Conservation (phyloP, 2,888 invertebrate species). For the Agrenia bidenticulata region DNA sequence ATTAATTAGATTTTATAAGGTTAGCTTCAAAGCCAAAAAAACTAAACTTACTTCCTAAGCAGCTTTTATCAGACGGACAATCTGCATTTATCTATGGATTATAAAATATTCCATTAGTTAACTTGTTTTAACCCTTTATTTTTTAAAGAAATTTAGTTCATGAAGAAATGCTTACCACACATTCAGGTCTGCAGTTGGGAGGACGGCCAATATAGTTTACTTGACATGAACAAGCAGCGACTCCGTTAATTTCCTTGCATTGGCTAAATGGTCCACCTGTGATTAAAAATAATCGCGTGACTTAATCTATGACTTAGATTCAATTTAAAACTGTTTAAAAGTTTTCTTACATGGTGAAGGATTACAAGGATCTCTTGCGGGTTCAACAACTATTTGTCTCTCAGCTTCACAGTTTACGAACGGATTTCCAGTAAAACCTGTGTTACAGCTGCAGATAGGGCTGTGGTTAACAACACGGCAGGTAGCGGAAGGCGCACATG, state of each 20-base stretch:
- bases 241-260: constrained; percentile 58
- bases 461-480: constrained; percentile 38
- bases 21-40: not conserved
- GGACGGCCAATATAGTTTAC: constrained; percentile 73
- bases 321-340: no score
- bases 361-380: constrained; percentile 40
- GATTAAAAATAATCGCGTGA: no score
- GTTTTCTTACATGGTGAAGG: constrained; percentile 44
- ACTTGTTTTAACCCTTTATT: no score
- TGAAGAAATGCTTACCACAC: constrained; percentile 32
- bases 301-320: no score
- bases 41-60: constrained; percentile 55
- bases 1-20: no score
- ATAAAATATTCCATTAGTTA: no score
- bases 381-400: constrained; percentile 17
- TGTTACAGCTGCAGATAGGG: constrained; percentile 49
- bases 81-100: constrained; percentile 66
- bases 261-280: constrained; percentile 53
- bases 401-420: constrained; percentile 35
- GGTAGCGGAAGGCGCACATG: constrained; percentile 66
- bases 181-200: constrained; percentile 53
- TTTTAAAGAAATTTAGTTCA: no score
- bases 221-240: constrained; percentile 63
- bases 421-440: constrained; percentile 53
- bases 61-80: constrained; percentile 64